Base-by-base conservation (phyloP, 2,113 vertebrate species). In the Vidua chalybeata region DNA sequence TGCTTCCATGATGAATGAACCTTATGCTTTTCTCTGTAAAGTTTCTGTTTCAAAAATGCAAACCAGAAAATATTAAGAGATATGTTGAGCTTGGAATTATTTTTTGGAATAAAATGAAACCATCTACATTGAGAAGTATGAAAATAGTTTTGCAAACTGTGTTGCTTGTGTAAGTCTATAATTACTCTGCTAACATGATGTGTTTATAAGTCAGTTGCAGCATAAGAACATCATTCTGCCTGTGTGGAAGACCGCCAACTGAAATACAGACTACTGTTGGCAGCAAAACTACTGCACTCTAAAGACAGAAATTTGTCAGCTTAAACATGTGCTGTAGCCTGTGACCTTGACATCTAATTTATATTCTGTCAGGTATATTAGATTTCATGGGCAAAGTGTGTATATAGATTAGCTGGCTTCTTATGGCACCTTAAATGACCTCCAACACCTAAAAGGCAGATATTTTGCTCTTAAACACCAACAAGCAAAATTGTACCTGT, bases 131-230 rank as follows among this genome's bases (percentile, higher is more conserved):
- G 55, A 95, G 90, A 94, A 91, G 24, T 61, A 83, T 74, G 80
- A 81, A 67, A 92, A 86, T 64, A 90, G 59, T 90, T 91, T 87
- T 69, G 46, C 37, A 94, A 78, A 87, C 76, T 52, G 20, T 64
- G 39, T 75, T 94, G 46, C 55, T 83, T 80, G 39, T 62, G 46
- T 73, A 93, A 91, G 59, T 74, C 71, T 91, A 23, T 88, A 87
- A 96, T 97, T 96, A 96, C 46, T 87, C 13, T 71, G 41, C 87
- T 95, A 91, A 82, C 87, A 91, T 79, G 74, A 92, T 1, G 30
- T 73, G 75, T 76, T 96, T 95, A 35, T 83, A 95, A 96, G 59
- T 88, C 84, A 55, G 62, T 76, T 79, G 49, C 55, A 95, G 59
- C 79, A 86, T 26, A 91, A 91, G 67, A 13, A 83, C 43, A 85